Evolutionary conservation across 2,113 vertebrate genomes (phyloP), one percentile per base, ranked within the genome.

Genomic region (Colinus virginianus): DNA sequence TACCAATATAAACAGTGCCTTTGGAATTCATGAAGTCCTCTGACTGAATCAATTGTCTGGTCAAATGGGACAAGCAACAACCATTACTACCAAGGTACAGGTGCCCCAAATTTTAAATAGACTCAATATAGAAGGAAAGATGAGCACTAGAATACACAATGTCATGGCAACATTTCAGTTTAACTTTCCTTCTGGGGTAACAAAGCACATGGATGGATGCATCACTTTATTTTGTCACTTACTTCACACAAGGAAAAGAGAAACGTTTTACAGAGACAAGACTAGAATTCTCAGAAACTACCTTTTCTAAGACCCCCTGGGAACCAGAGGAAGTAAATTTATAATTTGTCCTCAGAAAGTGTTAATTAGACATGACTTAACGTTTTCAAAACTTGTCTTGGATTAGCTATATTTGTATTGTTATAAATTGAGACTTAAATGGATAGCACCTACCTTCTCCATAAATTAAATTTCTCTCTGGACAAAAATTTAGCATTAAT

Each of bases 361-460:
- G 45, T 69, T 91, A 91, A 87, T 78, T 87, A 85, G 58, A 72
- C 26, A 32, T 21, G 63, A 86, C 51, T 85, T 82, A 91, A 76
- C 58, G 74, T 74, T 95, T 94, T 79, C 36, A 90, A 77, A 70
- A 91, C 76, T 85, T 48, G 90, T 86, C 69, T 67, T 66, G 88
- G 36, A 30, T 88, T 63, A 90, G 79, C 63, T 91, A 85, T 48
- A 85, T 48, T 85, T 79, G 56, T 22, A 53, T 18, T 69, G 49
- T 69, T 76, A 91, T 58, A 90, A 93, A 91, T n/a, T 83, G n/a
- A 4, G 36, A 66, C 17, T 93, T 79, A 62, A 62, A 30, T 58
- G 40, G 43, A 93, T 56, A 28, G 40, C 77, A 49, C 49, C 63
- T 62, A 58, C 45, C 26, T 85, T 83, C 59, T 69, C n/a, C 59